These are phyloP conservation scores for Hydrochoerus hydrochaeris DNA, from an alignment of 2,113 vertebrate species.

Conservation along the genomic window DNA sequence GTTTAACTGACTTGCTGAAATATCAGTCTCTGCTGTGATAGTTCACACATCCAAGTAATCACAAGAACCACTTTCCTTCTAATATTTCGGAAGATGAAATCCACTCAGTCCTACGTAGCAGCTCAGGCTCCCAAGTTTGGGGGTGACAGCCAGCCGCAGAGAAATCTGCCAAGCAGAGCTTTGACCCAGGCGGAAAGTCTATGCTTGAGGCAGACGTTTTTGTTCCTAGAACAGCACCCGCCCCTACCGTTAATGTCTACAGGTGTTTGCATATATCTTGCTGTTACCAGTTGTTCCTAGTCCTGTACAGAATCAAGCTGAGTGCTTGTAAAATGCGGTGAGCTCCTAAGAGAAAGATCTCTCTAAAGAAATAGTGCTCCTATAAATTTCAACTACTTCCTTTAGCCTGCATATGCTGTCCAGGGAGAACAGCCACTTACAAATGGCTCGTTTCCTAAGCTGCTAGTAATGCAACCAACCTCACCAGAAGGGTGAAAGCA, in stretches of 20 bases:
- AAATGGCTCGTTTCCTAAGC: constrained; percentile 64
- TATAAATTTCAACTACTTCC: constrained; percentile 70
- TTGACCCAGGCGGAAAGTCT: constrained; percentile 32
- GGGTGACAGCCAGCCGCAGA: background rate
- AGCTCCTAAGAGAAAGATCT: constrained; percentile 76
- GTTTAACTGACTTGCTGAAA: background rate
- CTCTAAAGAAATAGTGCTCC: constrained; percentile 71
- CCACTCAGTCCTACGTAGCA: background rate
- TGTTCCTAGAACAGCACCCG: constrained; percentile 39
- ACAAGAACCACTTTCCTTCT: background rate
- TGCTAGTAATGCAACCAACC: constrained; percentile 1
- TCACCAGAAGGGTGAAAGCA: background rate
- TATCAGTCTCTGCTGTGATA: background rate
- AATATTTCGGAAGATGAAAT: background rate
- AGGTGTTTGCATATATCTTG: constrained; percentile 65
- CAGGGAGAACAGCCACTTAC: constrained; percentile 70
- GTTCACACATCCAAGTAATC: background rate
- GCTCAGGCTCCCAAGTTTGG: background rate
- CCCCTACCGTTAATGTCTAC: constrained; percentile 65
- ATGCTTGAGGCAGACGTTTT: constrained; percentile 51
- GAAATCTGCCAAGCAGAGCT: background rate
- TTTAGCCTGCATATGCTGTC: constrained; percentile 59
- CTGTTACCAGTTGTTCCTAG: constrained; percentile 28
- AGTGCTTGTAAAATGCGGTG: constrained; percentile 68
- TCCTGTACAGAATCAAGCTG: constrained; percentile 64